Evolutionary conservation across 2,888 invertebrate species (phyloP).

Genomic region (Cybosia mesomella): DNA sequence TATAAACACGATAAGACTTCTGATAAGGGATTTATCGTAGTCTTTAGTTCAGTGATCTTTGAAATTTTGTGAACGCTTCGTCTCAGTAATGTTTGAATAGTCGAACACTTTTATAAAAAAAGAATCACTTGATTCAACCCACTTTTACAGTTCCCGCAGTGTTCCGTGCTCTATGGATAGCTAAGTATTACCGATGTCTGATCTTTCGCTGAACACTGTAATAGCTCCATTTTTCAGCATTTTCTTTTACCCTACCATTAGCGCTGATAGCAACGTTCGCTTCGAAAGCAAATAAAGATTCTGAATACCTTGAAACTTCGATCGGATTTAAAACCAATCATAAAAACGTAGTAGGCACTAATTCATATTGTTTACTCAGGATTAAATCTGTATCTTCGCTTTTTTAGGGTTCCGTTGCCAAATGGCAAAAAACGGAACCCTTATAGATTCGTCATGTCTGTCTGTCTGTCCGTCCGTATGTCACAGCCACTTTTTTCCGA

Average conservation of each 20-base stretch:
- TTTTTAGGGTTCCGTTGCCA: too few relatives aligned
- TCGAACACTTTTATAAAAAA: constrained; percentile 10
- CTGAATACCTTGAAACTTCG: constrained; percentile 52
- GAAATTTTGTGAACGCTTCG: neutral
- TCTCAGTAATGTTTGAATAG: neutral
- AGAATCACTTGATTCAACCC: constrained; percentile 12
- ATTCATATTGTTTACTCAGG: constrained; percentile 50
- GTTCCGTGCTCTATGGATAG: constrained; percentile 32
- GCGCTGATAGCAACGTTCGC: constrained; percentile 45
- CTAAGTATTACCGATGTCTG: constrained; percentile 43
- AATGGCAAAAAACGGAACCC: too few relatives aligned
- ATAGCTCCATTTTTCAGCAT: constrained; percentile 58
- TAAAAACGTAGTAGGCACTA: constrained; percentile 48
- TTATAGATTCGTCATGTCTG: too few relatives aligned
- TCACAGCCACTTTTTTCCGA: too few relatives aligned
- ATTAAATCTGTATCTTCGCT: constrained; percentile 16
- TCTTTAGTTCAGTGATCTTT: neutral
- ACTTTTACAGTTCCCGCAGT: constrained; percentile 22
- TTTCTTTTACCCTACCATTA: constrained; percentile 58
- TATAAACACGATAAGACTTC: neutral
- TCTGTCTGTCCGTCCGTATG: too few relatives aligned
- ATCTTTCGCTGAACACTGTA: constrained; percentile 46
- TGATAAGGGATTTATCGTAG: neutral
- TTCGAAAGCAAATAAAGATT: constrained; percentile 58
- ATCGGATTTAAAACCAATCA: constrained; percentile 59